These are phyloP conservation scores for Triplophysa tibetana DNA, from an alignment of 2,113 vertebrate genomes.

Conservation along the genomic window DNA sequence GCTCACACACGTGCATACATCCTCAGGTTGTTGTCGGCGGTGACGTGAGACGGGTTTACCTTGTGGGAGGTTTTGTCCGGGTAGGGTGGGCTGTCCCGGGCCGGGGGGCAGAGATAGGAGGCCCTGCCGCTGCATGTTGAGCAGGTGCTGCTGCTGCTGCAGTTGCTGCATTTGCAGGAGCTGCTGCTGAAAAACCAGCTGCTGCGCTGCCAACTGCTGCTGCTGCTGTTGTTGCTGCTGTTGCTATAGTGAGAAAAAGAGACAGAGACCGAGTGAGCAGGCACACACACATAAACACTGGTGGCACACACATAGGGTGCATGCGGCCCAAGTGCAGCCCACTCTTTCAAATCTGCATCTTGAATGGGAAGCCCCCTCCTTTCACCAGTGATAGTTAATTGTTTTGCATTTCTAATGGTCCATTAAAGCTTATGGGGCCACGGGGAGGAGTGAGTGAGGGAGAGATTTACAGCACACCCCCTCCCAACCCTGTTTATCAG, in stretches of 20 bases:
- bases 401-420: conserved; percentile 73
- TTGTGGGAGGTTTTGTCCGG: conserved; percentile 91
- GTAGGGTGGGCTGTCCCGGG: conserved; percentile 92
- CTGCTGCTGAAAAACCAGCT: conserved; percentile 99
- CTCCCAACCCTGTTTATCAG: conserved; percentile 65
- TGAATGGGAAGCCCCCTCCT: conserved; percentile 50
- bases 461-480: conserved; percentile 38
- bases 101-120: conserved; percentile 96
- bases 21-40: background rate
- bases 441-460: conserved; percentile 49
- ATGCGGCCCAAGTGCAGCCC: conserved; percentile 55
- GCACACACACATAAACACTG: conserved; percentile 46
- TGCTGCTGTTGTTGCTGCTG: conserved; percentile 85
- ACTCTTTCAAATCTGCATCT: background rate
- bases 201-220: conserved; percentile 98
- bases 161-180: conserved; percentile 99
- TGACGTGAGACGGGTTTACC: conserved; percentile 73
- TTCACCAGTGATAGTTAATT: conserved; percentile 68
- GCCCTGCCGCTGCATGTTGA: conserved; percentile 98
- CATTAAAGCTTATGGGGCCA: conserved; percentile 70
- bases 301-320: conserved; percentile 52
- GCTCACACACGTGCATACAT: background rate
- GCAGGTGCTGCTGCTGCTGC: conserved; percentile 98
- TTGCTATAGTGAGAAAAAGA: conserved; percentile 69
- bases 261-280: conserved; percentile 12